Percentiles rank a stretch among this genome's conserved stretches.
Evolutionary conservation across 2,888 invertebrate species (phyloP).

Genomic region (Nephrotoma flavescens): DNA sequence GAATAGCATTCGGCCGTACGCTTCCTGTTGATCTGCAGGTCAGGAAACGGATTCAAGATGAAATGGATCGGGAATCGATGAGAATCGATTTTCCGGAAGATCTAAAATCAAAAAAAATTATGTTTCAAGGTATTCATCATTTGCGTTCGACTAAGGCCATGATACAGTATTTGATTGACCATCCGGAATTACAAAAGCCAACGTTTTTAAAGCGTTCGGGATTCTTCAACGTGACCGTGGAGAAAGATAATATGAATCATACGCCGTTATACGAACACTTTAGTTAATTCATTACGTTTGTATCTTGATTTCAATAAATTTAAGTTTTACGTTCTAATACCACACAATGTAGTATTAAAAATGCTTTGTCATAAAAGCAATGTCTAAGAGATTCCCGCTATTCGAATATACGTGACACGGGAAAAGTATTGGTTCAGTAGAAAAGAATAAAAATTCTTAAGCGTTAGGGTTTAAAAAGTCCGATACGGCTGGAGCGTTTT

Average conservation of each 20-base stretch:
- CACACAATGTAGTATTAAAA: no score
- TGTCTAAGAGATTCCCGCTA: no score
- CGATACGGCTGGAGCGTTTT: no score
- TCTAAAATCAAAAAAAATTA: conserved; percentile 22
- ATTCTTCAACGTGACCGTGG: conserved; percentile 16
- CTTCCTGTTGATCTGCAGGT: conserved; percentile 23
- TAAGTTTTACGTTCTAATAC: neutral
- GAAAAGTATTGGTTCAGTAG: no score
- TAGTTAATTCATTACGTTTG: neutral
- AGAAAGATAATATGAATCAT: conserved; percentile 9
- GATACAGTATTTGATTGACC: conserved; percentile 22
- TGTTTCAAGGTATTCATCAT: conserved; percentile 30
- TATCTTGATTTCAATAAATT: neutral
- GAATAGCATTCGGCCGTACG: conserved; percentile 28
- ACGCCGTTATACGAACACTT: conserved; percentile 23
- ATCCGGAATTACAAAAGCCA: conserved; percentile 22
- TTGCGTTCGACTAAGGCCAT: conserved; percentile 25
- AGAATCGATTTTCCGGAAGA: conserved; percentile 24
- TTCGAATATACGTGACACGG: no score
- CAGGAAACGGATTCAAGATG: conserved; percentile 15
- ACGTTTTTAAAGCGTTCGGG: conserved; percentile 22
- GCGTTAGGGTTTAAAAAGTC: no score
- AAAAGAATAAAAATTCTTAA: no score
- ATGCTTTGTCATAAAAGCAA: no score
- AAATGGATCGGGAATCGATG: neutral